Percentiles rank a stretch among this genome's conserved stretches.
Conservation (phyloP, 2,113 vertebrate genomes). For the Rhinogobius similis region DNA sequence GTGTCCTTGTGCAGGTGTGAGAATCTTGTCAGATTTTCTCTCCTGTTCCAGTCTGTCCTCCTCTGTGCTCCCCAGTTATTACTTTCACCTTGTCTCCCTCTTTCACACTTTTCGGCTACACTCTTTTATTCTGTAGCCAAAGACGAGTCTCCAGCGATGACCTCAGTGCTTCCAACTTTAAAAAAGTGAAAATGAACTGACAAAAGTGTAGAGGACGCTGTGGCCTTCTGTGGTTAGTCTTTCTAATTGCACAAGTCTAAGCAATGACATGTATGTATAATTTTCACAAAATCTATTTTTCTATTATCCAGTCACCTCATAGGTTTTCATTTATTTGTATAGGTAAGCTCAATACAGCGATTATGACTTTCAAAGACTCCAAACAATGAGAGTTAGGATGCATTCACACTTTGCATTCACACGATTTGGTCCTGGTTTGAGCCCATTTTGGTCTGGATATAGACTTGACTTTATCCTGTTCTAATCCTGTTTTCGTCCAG, state of each 20-base stretch:
- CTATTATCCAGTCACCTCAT: not conserved
- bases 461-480: no score
- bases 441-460: no score
- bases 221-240: not conserved
- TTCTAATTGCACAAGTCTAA: not conserved
- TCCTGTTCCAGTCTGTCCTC: not conserved
- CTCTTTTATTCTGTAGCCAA: slow-evolving; percentile 1
- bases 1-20: not conserved
- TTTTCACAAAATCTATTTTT: not conserved
- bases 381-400: no score
- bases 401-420: no score
- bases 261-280: not conserved
- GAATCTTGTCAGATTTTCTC: not conserved
- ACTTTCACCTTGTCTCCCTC: not conserved
- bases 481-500: no score
- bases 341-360: no score
- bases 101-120: slow-evolving; percentile 2
- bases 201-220: not conserved
- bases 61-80: not conserved
- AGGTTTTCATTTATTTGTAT: not conserved
- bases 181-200: slow-evolving; percentile 4
- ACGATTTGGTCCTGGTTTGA: no score
- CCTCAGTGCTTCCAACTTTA: not conserved
- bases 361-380: no score
- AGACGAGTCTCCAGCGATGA: not conserved